Evolutionary conservation across 2,113 vertebrate species (phyloP), one percentile per base, ranked within the genome.

Genomic region (Sceloporus tristichus): DNA sequence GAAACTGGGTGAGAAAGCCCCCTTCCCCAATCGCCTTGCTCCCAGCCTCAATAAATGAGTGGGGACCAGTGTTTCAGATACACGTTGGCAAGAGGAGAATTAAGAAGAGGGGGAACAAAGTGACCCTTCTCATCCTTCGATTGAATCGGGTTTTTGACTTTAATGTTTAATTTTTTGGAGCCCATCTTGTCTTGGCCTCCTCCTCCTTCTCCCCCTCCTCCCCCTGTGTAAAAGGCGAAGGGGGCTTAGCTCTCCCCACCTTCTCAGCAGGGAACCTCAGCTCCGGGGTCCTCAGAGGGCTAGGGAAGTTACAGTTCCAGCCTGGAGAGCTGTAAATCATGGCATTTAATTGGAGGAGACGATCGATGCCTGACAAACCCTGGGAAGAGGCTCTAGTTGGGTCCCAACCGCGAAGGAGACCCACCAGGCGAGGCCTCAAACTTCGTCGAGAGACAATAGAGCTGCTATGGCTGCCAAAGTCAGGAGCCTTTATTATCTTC

Each of bases 331-430:
- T 62, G 73, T 87, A 83, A 83, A 83, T 83, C 79, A 78, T 62
- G 73, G 66, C 11, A 62, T 48, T 82, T 82, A 86, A 86, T 77
- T 89, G 85, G 74, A 82, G n/a, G 80, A 54, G 68, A 68, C 87
- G 42, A 88, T 88, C 82, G 87, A 88, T 88, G 59, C 74, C 87
- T 84, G 87, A 40, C 87, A 84, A 84, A 70, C 65, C 81, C 65
- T 42, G 8, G 80, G 87, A 78, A 78, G 87, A n/a, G 56, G 19
- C 77, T 70, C 25, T 59, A 8, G 25, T 11, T 38, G 76, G 48
- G 73, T 76, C 88, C 79, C 73, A 56, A 82, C 75, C 9, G n/a
- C 62, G 48, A 86, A 53, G 9, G 53, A 82, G 87, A 79, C 16
- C 34, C 48, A 48, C 2, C 11, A 48, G 65, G 34, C 34, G 34